A percentile compares a stretch with the other conserved stretches of the same genome.
Evolutionary conservation across 1,140 invertebrate species (phyloP).

Genomic region (Drosophila dunni): DNA sequence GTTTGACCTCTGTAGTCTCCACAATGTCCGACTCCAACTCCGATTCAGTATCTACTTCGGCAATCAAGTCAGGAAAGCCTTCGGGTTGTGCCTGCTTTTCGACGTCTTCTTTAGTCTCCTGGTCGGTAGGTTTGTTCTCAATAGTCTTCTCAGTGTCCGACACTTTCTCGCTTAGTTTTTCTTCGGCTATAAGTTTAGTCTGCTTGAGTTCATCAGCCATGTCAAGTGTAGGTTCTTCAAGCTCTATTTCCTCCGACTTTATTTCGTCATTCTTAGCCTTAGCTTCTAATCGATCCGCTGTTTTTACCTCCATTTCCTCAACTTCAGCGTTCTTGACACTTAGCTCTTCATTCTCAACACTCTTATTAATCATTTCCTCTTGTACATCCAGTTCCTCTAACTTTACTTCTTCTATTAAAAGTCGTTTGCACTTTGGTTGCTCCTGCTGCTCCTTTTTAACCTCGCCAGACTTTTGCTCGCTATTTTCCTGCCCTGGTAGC

Average conservation of each 20-base stretch:
- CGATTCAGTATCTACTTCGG: slow-evolving; percentile 26
- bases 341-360: background rate
- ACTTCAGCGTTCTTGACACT: background rate
- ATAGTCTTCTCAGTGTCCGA: too few relatives aligned
- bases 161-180: background rate
- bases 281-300: background rate
- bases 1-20: too few relatives aligned
- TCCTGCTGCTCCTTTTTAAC: background rate
- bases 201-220: background rate
- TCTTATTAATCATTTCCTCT: background rate
- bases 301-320: background rate
- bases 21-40: slow-evolving; percentile 21
- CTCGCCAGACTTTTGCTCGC: background rate
- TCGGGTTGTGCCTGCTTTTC: background rate
- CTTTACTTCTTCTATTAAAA: slow-evolving; percentile 28
- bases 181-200: background rate
- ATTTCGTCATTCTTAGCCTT: background rate
- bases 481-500: slow-evolving; percentile 1
- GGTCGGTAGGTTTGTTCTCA: too few relatives aligned
- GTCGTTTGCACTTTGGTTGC: slow-evolving; percentile 4
- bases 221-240: too few relatives aligned
- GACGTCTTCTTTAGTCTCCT: too few relatives aligned
- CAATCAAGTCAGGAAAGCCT: slow-evolving; percentile 5
- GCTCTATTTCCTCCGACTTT: background rate
- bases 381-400: slow-evolving; percentile 3